Evolutionary conservation across 2,888 invertebrate genomes (phyloP).

Genomic region (Labia minor): DNA sequence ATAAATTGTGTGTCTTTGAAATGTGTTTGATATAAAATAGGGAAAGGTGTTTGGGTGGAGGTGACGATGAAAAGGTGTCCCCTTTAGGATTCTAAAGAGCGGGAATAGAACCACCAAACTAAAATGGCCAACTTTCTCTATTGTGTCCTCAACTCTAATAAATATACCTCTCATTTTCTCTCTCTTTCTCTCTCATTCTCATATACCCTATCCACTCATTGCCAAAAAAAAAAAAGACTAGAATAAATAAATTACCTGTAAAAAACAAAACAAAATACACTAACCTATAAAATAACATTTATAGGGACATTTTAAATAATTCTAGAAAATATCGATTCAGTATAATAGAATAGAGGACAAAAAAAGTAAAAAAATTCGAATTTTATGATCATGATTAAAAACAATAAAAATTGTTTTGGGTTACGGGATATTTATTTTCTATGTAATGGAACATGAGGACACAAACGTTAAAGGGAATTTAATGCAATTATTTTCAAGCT

Average conservation of each 20-base stretch:
- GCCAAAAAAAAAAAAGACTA: not conserved
- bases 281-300: slow-evolving; percentile 7
- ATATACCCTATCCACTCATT: too few species aligned
- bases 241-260: not conserved
- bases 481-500: too few species aligned
- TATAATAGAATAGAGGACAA: too few species aligned
- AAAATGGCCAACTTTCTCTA: slow-evolving; percentile 1
- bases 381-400: slow-evolving; percentile 9
- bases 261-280: not conserved
- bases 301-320: slow-evolving; percentile 4
- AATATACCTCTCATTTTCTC: not conserved
- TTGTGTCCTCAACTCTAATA: not conserved
- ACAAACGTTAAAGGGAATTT: too few species aligned
- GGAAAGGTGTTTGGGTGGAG: too few species aligned
- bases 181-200: too few species aligned
- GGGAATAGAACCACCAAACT: not conserved
- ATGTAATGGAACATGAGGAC: too few species aligned
- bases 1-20: too few species aligned
- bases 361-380: not conserved
- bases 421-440: too few species aligned
- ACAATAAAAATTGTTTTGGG: not conserved
- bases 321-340: not conserved
- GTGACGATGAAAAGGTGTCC: too few species aligned
- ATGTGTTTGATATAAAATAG: too few species aligned
- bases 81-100: not conserved